A percentile compares a stretch with the other conserved stretches of the same genome.
Conservation (phyloP, 2,113 vertebrate species). For the Dendropsophus ebraccatus region DNA sequence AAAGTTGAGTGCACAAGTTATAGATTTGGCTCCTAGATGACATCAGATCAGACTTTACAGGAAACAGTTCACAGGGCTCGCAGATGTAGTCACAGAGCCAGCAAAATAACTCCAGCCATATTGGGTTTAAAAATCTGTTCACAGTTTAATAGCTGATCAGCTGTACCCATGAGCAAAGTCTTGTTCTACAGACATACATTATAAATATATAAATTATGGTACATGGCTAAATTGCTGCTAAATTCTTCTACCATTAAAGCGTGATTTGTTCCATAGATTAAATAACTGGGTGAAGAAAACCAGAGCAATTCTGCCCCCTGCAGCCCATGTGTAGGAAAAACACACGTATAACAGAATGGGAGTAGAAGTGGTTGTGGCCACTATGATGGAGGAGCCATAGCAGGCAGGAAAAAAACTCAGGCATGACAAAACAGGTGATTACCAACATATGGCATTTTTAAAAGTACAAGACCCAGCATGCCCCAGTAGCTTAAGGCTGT, state of each 20-base stretch:
- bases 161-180: not conserved
- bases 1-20: too few relatives aligned
- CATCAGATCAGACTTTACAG: too few relatives aligned
- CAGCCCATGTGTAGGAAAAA: too few relatives aligned
- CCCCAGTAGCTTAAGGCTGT: too few relatives aligned
- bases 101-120: not conserved
- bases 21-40: too few relatives aligned
- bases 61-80: too few relatives aligned
- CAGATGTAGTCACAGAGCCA: not conserved
- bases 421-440: not conserved
- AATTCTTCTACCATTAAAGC: not conserved
- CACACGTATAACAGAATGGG: not conserved
- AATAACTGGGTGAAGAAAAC: not conserved
- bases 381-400: not conserved
- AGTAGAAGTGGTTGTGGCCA: not conserved
- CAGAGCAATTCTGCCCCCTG: not conserved
- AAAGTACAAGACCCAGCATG: too few relatives aligned
- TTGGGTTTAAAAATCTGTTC: not conserved
- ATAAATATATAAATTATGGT: slow-evolving; percentile 1
- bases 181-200: not conserved
- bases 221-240: not conserved
- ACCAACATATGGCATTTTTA: too few relatives aligned
- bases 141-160: not conserved
- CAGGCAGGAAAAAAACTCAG: not conserved
- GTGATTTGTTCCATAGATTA: not conserved